Base-by-base conservation (phyloP, 2,888 invertebrate species). In the Hermodice carunculata region DNA sequence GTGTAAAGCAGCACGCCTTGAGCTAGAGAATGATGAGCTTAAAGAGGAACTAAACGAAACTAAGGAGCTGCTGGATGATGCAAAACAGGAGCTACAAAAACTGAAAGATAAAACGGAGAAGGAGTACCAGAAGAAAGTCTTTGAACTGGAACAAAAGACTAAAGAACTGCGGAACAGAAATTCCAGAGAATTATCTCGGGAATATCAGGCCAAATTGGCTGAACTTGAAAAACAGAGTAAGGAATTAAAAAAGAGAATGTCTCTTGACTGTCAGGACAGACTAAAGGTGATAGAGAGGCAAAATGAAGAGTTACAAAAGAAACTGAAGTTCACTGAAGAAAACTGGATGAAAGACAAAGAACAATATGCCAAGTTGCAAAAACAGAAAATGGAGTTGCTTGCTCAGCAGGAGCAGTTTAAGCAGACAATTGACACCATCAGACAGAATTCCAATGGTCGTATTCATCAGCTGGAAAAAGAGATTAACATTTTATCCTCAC, bases 1-100 rank as follows among this genome's bases (percentile, higher is more conserved):
- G 3, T 29, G 48, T 1, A 46, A 51, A 26, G 56, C 56, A 29
- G 17, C 57, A 3, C 37, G 51, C 29, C 40, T 66, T 40, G 66
- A 66, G 29, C 26, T 31, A 19, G 66, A 66, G 40, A 61, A 57
- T 29, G 61, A 61, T 29, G 42, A 54, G 31, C 49, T 66, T 42
- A 22, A 29, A 3, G 40, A 54, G 22, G 43, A 66, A n/a, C 49
- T 61, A 42, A 32, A 48, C 26, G 61, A 66, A 29, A 11, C 28
- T 3, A 14, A 31, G 4, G 26, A 43, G 29, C 11, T 14, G 5
- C 34, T 66, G 37, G 34, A 24, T n/a, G 49, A 54, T 29, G 34
- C 61, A 19, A 40, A 66, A 29, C 37, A 37, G 1, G 34, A 57
- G 24, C 49, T 61, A 5, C 32, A 58, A 29, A 54, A 61, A 29